Percentiles rank a stretch among this genome's conserved stretches.
These are phyloP conservation scores for Calypte anna DNA, from an alignment of 2,113 vertebrate species.

Conservation along the genomic window DNA sequence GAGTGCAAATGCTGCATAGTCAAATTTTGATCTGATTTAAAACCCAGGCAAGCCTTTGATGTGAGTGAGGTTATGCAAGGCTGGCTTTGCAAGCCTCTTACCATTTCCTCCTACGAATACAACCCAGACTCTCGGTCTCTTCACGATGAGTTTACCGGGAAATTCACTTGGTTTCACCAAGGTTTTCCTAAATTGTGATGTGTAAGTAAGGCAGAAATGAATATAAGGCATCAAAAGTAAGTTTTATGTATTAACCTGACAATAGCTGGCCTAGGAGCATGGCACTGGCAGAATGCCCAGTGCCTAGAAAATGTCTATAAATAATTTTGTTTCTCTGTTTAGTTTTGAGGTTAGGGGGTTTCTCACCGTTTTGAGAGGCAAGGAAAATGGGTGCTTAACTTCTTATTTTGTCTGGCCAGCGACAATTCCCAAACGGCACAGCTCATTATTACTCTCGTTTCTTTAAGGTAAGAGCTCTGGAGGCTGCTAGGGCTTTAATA, in stretches of 20 bases:
- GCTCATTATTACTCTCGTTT: not conserved
- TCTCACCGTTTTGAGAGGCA: not conserved
- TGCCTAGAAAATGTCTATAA: not conserved
- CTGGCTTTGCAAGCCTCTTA: conserved; percentile 31
- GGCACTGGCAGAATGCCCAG: not conserved
- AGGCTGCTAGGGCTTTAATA: conserved; percentile 9
- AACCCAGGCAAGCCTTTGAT: conserved; percentile 27
- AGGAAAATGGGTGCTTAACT: not conserved
- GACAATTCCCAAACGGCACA: not conserved
- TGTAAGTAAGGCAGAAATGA: not conserved
- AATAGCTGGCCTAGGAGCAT: fast-evolving
- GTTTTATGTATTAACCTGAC: not conserved
- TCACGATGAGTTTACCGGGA: not conserved
- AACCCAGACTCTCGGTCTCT: conserved; percentile 47
- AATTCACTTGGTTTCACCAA: not conserved
- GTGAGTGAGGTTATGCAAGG: conserved; percentile 34
- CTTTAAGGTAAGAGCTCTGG: not conserved
- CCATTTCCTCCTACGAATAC: conserved; percentile 22
- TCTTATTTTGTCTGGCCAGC: not conserved
- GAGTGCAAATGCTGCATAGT: conserved; percentile 2
- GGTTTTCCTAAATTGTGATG: not conserved
- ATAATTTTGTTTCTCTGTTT: not conserved
- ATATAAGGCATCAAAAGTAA: not conserved
- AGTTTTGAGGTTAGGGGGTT: not conserved
- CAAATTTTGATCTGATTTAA: conserved; percentile 24